Evolutionary conservation across 2,888 invertebrate species (phyloP), one percentile per base, ranked within the genome.

Genomic region (Pristionchus maxplancki): DNA sequence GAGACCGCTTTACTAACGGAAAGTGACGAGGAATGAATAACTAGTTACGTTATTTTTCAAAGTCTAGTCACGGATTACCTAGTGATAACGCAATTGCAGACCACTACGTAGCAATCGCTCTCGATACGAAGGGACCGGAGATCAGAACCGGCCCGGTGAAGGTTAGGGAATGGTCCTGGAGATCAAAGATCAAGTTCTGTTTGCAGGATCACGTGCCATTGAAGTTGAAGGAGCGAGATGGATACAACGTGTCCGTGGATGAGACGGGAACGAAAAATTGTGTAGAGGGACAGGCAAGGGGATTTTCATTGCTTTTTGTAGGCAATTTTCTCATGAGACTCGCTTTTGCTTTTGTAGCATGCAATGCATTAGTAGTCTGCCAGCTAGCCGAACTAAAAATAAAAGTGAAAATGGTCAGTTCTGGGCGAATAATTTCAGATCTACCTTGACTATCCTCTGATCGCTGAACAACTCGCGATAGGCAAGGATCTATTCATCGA

Each of bases 91-190:
- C 31, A 48, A 78, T 78, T 40, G 48, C 78, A 78, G 78, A 89
- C 11, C n/a, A 62, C 95, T 97, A 88, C 81, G 81, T 81, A 0
- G 88, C 88, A 31, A 88, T 88, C 31, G 88, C 88, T 13, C 53
- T 88, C 44, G 88, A 88, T 31, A 88, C 81, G 31, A 88, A 88
- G 81, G 88, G 88, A 50, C 88, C 88, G 53, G 88, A 88, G 88
- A 88, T 88, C 17, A 50, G 88, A 81, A 88, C 88, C 40, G 88
- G 88, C 11, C 88, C 88, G 8, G 62, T 62, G 44, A 81, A 88
- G 88, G 88, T 88, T 9, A 15, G 53, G 28, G 11, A 8, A 2
- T 9, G n/a, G 20, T 11, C 1, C 8, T n/a, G 11, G 74, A 78
- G 40, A 78, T 48, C 40, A 71, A 50, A 87, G 34, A 34, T 67